Evolutionary conservation across 2,113 vertebrate genomes (phyloP).

Genomic region (Oophaga pumilio): DNA sequence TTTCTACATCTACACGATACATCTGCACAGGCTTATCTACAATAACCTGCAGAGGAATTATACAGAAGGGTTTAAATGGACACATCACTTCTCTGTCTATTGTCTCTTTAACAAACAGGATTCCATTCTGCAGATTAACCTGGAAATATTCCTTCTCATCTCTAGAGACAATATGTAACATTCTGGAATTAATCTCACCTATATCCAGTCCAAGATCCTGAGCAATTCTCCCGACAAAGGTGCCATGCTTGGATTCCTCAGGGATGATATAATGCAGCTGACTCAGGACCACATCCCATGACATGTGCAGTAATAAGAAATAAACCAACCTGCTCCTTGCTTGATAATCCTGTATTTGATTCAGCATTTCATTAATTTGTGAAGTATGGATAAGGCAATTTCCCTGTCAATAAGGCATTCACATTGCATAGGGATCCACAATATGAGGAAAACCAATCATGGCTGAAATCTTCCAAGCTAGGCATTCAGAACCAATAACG

Average conservation of each 20-base stretch:
- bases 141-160: conserved; percentile 10
- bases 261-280: conserved; percentile 17
- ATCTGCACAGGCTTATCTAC: conserved; percentile 21
- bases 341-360: not conserved
- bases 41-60: conserved; percentile 4
- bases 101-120: conserved; percentile 13
- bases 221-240: conserved; percentile 1
- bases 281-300: not conserved
- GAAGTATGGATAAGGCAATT: not conserved
- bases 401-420: conserved; percentile 58
- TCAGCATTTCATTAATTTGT: conserved; percentile 28
- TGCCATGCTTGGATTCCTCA: conserved; percentile 12
- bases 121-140: conserved; percentile 21
- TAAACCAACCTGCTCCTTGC: not conserved
- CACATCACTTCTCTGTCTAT: not conserved
- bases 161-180: not conserved
- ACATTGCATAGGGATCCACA: not conserved
- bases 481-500: conserved; percentile 67
- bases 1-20: conserved; percentile 16
- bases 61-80: not conserved
- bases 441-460: not conserved
- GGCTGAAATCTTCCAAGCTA: conserved; percentile 13
- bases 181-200: conserved; percentile 20
- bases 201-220: conserved; percentile 21
- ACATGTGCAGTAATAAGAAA: not conserved